phyloP scores from a whole-genome alignment of 1,140 invertebrate species.

The Tenebrio molitor region DNA sequence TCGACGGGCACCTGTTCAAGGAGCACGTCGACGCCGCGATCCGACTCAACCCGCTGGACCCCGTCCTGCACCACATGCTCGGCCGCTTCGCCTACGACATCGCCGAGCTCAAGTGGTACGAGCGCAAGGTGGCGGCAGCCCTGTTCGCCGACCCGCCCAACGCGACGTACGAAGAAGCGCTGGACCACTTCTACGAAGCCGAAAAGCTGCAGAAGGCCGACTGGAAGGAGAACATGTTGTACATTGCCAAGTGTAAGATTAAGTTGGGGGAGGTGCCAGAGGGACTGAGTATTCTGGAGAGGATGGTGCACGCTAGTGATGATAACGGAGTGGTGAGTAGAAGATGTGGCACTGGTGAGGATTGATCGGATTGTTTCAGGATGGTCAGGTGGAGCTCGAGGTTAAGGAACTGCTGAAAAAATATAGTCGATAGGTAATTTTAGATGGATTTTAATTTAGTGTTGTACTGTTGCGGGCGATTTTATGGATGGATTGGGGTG shows the following conservation, averaged over 20 bases:
- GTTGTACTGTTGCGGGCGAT: conserved; percentile 1
- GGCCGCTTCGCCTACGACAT: conserved; percentile 79
- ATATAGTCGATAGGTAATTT: conserved; percentile 39
- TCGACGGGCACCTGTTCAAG: conserved; percentile 78
- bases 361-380: conserved; percentile 49
- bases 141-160: conserved; percentile 78
- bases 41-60: conserved; percentile 75
- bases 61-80: conserved; percentile 77
- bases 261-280: conserved; percentile 69
- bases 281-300: conserved; percentile 73
- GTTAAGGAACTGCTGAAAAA: conserved; percentile 53
- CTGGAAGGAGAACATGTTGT: conserved; percentile 81
- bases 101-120: conserved; percentile 78
- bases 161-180: conserved; percentile 76
- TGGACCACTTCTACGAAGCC: conserved; percentile 75
- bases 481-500: conserved; percentile 12
- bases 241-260: conserved; percentile 79
- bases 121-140: conserved; percentile 79
- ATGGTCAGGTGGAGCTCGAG: conserved; percentile 54
- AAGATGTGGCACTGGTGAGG: not conserved
- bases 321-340: conserved; percentile 50
- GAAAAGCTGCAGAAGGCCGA: conserved; percentile 72
- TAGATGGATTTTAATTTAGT: conserved; percentile 20
- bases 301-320: conserved; percentile 65
- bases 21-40: conserved; percentile 81